These are phyloP conservation scores for Elymnias hypermnestra DNA, from an alignment of 1,140 invertebrate species.

Conservation along the genomic window DNA sequence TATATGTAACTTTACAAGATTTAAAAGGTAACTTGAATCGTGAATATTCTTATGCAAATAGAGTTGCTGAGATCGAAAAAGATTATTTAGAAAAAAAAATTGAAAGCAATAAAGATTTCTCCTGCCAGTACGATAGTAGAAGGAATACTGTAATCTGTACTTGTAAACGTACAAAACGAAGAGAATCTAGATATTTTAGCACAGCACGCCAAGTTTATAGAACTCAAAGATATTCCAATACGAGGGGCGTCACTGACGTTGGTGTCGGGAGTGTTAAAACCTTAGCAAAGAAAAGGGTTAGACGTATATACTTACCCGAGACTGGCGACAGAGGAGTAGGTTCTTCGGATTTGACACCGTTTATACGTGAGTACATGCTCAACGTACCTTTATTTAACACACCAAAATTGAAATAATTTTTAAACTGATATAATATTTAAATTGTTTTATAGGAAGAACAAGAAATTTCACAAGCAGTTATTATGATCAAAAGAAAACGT, in stretches of 20 bases:
- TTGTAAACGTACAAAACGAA: conserved; percentile 26
- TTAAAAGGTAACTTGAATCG: conserved; percentile 12
- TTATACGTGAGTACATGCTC: conserved; percentile 32
- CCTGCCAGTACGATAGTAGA: conserved; percentile 36
- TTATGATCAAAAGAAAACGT: conserved; percentile 36
- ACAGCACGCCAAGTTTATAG: conserved; percentile 27
- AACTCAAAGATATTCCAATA: conserved; percentile 26
- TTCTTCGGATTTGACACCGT: conserved; percentile 25
- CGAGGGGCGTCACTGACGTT: conserved; percentile 34
- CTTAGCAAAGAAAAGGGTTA: conserved; percentile 33
- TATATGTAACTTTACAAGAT: conserved; percentile 30
- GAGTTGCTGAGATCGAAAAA: conserved; percentile 5
- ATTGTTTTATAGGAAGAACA: conserved; percentile 22
- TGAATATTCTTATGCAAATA: conserved; percentile 22
- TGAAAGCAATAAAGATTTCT: conserved; percentile 23
- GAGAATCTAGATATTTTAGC: conserved; percentile 27
- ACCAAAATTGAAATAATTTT: too few species aligned
- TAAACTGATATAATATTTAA: too few species aligned
- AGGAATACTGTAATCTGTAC: conserved; percentile 35
- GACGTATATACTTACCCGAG: conserved; percentile 42
- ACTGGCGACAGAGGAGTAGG: conserved; percentile 40
- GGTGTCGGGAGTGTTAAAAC: conserved; percentile 40
- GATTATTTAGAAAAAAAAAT: conserved; percentile 11
- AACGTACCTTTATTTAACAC: too few species aligned
- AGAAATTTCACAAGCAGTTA: conserved; percentile 14